These are phyloP conservation scores for Apoda limacodes DNA, from an alignment of 2,888 invertebrate genomes.

Conservation along the genomic window DNA sequence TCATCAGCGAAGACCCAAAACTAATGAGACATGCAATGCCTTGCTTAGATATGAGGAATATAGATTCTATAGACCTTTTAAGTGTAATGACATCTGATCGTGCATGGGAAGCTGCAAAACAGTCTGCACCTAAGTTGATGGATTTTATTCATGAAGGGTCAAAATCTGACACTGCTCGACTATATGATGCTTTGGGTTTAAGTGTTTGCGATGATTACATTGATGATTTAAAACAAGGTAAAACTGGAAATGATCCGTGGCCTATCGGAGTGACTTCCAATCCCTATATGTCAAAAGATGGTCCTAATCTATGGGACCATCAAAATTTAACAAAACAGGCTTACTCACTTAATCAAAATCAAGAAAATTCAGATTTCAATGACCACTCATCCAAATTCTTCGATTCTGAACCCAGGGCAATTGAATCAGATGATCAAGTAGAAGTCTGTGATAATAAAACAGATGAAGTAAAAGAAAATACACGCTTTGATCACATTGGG, in stretches of 20 bases:
- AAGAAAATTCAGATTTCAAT: conserved; percentile 28
- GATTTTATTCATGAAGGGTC: conserved; percentile 60
- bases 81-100: conserved; percentile 55
- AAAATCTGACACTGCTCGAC: conserved; percentile 57
- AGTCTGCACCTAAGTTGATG: conserved; percentile 59
- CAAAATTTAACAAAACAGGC: conserved; percentile 29
- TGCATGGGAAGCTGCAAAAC: conserved; percentile 65
- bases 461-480: conserved; percentile 37
- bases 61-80: conserved; percentile 44
- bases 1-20: conserved; percentile 45
- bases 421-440: conserved; percentile 32
- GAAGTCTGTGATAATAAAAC: conserved; percentile 31
- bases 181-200: conserved; percentile 56
- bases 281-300: conserved; percentile 38
- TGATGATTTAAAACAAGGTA: conserved; percentile 44
- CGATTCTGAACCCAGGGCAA: conserved; percentile 30
- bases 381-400: conserved; percentile 31
- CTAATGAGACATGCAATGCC: conserved; percentile 33
- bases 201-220: conserved; percentile 39
- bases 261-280: conserved; percentile 29
- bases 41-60: conserved; percentile 39
- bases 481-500: conserved; percentile 52
- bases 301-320: conserved; percentile 40
- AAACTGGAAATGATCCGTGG: conserved; percentile 36
- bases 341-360: conserved; percentile 24